phyloP scores from a whole-genome alignment of 2,113 vertebrate genomes.

The Tetrao urogallus region DNA sequence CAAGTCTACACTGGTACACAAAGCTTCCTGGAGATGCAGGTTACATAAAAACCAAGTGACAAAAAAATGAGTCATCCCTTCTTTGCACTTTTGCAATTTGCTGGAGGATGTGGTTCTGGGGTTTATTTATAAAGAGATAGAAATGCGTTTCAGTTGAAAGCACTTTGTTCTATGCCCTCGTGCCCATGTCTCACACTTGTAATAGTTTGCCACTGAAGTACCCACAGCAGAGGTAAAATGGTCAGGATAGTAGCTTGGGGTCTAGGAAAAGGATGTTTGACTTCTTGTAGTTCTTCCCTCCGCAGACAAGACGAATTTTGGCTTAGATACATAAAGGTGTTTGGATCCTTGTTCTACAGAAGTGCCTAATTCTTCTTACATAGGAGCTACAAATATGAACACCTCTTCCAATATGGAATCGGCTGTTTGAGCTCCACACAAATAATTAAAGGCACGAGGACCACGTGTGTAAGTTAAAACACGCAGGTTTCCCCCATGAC shows the following conservation, averaged over 20 bases:
- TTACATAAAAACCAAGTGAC: background rate
- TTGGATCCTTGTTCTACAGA: background rate
- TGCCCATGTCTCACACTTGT: background rate
- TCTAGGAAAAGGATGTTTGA: background rate
- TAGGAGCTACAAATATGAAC: background rate
- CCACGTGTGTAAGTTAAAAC: background rate
- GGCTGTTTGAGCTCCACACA: background rate
- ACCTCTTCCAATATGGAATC: background rate
- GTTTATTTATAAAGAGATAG: background rate
- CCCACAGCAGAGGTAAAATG: accelerated
- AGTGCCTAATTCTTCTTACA: background rate
- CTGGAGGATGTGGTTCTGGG: background rate
- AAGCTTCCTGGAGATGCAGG: background rate
- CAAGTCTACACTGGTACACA: accelerated
- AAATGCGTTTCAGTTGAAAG: background rate
- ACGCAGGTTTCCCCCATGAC: background rate
- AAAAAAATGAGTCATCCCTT: background rate
- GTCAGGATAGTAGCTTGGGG: background rate
- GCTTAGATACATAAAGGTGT: background rate
- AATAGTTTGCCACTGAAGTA: background rate
- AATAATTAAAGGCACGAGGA: background rate
- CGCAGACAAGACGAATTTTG: background rate
- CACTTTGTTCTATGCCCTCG: background rate
- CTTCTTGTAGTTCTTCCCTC: background rate
- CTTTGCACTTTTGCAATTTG: background rate